Percentiles rank a stretch among this genome's conserved stretches.
phyloP scores from a whole-genome alignment of 2,113 vertebrate species.

The Rhizomys pruinosus region DNA sequence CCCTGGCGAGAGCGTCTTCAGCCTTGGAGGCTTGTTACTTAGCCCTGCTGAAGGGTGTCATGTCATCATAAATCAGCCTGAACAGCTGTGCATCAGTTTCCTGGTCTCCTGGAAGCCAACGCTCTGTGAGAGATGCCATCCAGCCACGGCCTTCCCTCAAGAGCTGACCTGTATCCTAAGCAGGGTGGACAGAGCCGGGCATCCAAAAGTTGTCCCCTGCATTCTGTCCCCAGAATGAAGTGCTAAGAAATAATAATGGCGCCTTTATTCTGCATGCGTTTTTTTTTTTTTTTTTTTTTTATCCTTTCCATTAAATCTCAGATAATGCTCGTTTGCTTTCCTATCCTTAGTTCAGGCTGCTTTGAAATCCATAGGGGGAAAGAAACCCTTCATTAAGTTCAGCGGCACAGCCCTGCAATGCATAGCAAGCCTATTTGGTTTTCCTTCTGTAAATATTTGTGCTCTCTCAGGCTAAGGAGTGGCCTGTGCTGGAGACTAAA shows the following conservation, averaged over 20 bases:
- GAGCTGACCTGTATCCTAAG: neutral
- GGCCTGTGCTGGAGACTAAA: constrained; percentile 72
- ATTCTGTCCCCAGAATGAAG: constrained; percentile 29
- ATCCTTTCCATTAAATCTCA: constrained; percentile 79
- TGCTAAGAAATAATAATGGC: constrained; percentile 64
- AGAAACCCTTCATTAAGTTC: constrained; percentile 71
- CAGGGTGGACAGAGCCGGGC: neutral
- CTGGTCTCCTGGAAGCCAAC: neutral
- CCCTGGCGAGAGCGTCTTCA: neutral
- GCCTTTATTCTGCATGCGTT: constrained; percentile 67
- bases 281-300: no score
- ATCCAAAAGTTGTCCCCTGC: constrained; percentile 28
- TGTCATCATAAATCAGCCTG: neutral
- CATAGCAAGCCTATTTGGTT: constrained; percentile 58
- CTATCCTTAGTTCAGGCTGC: constrained; percentile 53
- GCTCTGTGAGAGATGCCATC: neutral
- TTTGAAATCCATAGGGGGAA: constrained; percentile 71
- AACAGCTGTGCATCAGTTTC: neutral
- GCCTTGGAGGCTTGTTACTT: neutral
- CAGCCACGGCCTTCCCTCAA: neutral
- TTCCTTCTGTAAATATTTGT: constrained; percentile 74
- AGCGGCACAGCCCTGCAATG: constrained; percentile 35
- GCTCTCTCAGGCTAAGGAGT: constrained; percentile 78
- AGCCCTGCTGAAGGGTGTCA: neutral
- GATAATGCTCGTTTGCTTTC: constrained; percentile 59